These are phyloP conservation scores for Falco berigora DNA, from an alignment of 2,797 vertebrate species.

Conservation along the genomic window DNA sequence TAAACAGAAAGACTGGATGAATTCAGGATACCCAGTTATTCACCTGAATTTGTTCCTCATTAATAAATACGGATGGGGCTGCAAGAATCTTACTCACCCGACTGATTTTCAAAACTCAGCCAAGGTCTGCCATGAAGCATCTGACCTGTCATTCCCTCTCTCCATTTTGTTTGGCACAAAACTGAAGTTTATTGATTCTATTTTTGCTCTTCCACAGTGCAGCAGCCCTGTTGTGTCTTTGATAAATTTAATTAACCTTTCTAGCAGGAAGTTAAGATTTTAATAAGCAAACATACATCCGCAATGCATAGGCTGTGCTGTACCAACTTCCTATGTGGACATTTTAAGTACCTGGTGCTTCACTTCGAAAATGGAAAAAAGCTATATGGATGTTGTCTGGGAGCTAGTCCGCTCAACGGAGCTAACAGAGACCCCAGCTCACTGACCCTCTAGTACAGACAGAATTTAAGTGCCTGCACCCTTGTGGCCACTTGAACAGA, in stretches of 20 bases:
- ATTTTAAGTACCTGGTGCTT: neutral
- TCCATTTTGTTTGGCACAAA: slow-evolving; percentile 3
- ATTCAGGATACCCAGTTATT: neutral
- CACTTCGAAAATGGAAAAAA: neutral
- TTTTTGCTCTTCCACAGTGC: neutral
- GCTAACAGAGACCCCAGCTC: neutral
- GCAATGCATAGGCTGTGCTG: neutral
- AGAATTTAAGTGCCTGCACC: neutral
- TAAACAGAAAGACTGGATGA: neutral
- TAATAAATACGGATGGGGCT: neutral
- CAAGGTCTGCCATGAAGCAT: neutral
- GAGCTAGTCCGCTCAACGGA: neutral
- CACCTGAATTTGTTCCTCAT: neutral
- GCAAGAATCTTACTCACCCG: neutral
- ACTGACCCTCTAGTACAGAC: neutral
- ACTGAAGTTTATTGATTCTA: neutral
- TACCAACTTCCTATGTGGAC: neutral
- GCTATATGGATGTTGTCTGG: neutral
- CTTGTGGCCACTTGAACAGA: neutral
- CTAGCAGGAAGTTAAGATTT: neutral
- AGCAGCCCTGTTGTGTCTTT: neutral
- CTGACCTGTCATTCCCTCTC: neutral
- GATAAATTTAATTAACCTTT: slow-evolving; percentile 38
- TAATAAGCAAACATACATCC: slow-evolving; percentile 2
- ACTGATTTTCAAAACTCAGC: neutral